Evolutionary conservation across 2,888 invertebrate species (phyloP).

Genomic region (Scaptomyza cyrtandrae): DNA sequence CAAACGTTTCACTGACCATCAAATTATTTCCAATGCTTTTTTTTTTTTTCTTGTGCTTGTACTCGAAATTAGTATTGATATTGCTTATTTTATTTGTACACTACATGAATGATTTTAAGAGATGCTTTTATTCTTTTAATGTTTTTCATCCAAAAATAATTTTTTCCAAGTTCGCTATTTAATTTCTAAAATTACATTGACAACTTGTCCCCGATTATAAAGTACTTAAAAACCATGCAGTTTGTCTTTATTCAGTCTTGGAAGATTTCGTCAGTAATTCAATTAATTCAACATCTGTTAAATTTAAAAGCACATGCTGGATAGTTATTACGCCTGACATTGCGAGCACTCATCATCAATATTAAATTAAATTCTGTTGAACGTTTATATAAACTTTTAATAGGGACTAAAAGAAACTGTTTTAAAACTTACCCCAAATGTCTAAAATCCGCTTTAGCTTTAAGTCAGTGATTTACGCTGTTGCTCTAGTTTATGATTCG

Average conservation of each 20-base stretch:
- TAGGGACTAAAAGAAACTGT: constrained; percentile 11
- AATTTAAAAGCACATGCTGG: constrained; percentile 8
- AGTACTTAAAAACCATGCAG: no score
- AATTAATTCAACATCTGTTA: constrained; percentile 5
- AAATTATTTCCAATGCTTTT: background rate
- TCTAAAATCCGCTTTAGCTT: constrained; percentile 39
- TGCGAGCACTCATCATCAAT: constrained; percentile 16
- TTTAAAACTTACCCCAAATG: constrained; percentile 53
- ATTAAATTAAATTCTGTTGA: constrained; percentile 41
- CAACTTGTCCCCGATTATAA: no score
- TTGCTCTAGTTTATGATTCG: constrained; percentile 47
- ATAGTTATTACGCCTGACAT: constrained; percentile 10
- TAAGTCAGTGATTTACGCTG: constrained; percentile 40
- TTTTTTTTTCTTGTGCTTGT: background rate
- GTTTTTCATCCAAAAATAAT: no score
- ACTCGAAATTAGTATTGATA: background rate
- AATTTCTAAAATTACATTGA: no score
- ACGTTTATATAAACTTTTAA: no score
- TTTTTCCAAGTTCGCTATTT: no score
- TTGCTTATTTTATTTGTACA: background rate
- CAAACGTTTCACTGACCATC: constrained; percentile 21
- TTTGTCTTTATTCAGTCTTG: no score
- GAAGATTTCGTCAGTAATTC: background rate
- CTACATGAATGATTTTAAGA: background rate
- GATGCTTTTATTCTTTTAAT: background rate